These are phyloP conservation scores for Castor canadensis DNA, from an alignment of 2,113 vertebrate genomes.

Conservation along the genomic window DNA sequence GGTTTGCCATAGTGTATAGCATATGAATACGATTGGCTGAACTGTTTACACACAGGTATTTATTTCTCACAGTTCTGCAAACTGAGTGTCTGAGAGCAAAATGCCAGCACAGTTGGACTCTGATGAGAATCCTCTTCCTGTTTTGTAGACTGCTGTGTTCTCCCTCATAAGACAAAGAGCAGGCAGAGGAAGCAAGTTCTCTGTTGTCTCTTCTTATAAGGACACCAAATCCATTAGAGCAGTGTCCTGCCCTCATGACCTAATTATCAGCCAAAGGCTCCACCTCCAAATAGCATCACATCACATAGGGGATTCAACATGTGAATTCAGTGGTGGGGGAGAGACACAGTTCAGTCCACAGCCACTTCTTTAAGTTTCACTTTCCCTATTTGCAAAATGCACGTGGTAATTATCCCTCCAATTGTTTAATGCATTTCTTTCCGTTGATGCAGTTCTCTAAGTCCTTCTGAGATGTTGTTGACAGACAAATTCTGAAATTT, in stretches of 20 bases:
- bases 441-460: neutral
- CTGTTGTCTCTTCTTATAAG: neutral
- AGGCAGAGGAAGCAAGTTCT: neutral
- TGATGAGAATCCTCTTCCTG: neutral
- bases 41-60: too few relatives aligned
- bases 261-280: neutral
- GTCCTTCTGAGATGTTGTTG: neutral
- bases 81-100: neutral
- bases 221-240: neutral
- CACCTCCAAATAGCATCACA: neutral
- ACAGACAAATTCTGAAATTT: neutral
- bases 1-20: neutral
- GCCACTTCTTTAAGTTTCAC: neutral
- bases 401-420: neutral
- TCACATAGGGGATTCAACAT: too few relatives aligned
- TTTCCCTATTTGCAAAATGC: neutral
- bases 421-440: neutral
- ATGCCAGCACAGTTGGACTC: neutral
- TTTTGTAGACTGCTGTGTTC: neutral
- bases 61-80: neutral
- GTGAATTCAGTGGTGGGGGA: neutral
- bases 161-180: rapidly evolving
- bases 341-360: neutral
- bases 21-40: too few relatives aligned
- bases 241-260: neutral